Percentiles rank a stretch among this genome's conserved stretches.
Conservation (phyloP, 2,797 vertebrate species). For the Diplodus sargus region DNA sequence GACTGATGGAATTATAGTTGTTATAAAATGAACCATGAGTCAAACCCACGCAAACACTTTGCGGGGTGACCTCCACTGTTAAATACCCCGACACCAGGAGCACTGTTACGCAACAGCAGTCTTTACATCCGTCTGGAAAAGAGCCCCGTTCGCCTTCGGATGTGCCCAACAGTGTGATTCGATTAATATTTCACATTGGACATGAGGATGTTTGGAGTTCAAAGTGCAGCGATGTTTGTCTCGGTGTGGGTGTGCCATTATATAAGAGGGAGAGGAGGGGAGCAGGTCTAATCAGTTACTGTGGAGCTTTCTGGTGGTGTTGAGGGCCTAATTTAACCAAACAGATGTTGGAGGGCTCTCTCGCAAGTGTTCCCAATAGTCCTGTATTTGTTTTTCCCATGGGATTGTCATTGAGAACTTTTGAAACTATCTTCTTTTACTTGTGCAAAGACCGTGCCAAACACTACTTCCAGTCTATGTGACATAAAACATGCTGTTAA, state of each 20-base stretch:
- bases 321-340: constrained; percentile 24
- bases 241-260: constrained; percentile 53
- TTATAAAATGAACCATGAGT: constrained; percentile 51
- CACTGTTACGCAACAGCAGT: constrained; percentile 40
- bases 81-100: constrained; percentile 35
- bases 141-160: constrained; percentile 43
- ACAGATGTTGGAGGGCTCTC: constrained; percentile 11
- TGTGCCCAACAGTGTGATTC: constrained; percentile 37
- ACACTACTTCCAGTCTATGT: neutral
- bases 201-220: constrained; percentile 55
- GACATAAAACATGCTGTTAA: constrained; percentile 1
- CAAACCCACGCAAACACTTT: constrained; percentile 46
- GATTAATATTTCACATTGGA: constrained; percentile 63
- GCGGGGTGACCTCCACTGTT: constrained; percentile 42
- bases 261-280: constrained; percentile 49
- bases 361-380: neutral
- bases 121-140: constrained; percentile 46
- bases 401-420: neutral
- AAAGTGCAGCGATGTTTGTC: constrained; percentile 32
- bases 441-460: neutral
- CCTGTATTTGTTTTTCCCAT: neutral
- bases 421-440: neutral
- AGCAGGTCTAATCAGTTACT: constrained; percentile 38
- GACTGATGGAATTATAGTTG: constrained; percentile 59
- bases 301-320: constrained; percentile 36